These are phyloP conservation scores for Emys orbicularis DNA, from an alignment of 2,797 vertebrate species.

Conservation along the genomic window DNA sequence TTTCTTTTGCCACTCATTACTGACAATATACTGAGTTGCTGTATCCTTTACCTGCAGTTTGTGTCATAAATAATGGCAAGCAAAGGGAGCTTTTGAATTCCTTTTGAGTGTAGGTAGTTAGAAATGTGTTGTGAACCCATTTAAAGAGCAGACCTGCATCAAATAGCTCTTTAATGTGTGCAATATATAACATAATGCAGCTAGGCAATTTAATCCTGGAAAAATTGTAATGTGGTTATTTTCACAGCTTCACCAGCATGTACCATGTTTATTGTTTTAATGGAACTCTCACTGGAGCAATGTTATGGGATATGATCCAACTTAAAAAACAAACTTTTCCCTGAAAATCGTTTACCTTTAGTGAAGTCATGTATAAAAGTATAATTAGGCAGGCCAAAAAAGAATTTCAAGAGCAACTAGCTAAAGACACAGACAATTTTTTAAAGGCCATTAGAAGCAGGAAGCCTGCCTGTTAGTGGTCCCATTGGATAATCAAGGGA, in stretches of 20 bases:
- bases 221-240: background rate
- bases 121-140: background rate
- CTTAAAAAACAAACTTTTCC: background rate
- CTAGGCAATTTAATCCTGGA: background rate
- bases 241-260: background rate
- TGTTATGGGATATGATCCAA: background rate
- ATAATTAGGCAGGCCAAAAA: background rate
- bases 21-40: background rate
- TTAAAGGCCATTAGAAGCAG: background rate
- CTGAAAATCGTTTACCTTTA: background rate
- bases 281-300: background rate
- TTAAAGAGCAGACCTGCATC: background rate
- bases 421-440: background rate
- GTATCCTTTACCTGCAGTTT: background rate
- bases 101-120: background rate
- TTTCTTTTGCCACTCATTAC: background rate
- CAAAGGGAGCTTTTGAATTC: background rate
- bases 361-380: background rate
- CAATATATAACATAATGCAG: fast-evolving
- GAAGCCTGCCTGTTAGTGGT: background rate
- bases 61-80: background rate
- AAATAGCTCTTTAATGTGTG: background rate
- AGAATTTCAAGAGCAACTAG: background rate
- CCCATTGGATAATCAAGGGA: background rate
- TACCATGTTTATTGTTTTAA: background rate